Percentiles rank a stretch among this genome's conserved stretches.
Evolutionary conservation across 2,113 vertebrate genomes (phyloP).

Genomic region (Felis chaus): DNA sequence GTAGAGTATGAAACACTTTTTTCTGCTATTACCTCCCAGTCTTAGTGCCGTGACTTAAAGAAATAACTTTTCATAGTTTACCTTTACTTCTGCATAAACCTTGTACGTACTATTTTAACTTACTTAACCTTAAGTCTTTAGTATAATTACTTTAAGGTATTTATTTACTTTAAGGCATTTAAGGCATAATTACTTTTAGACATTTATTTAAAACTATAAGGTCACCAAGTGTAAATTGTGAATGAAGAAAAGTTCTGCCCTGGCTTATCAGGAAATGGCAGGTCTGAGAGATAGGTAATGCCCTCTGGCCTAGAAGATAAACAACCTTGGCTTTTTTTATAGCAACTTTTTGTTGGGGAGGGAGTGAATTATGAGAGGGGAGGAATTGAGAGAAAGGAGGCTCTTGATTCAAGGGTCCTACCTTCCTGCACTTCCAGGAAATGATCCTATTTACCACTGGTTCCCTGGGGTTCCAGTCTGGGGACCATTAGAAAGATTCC

Average conservation of each 20-base stretch:
- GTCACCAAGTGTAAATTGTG: conserved; percentile 3
- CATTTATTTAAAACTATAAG: conserved; percentile 23
- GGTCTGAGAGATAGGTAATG: conserved; percentile 15
- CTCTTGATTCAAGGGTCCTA: neutral
- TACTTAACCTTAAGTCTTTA: neutral
- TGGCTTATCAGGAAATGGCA: conserved; percentile 45
- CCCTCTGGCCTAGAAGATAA: conserved; percentile 35
- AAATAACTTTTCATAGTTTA: conserved; percentile 33
- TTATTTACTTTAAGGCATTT: too few species aligned
- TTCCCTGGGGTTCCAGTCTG: neutral
- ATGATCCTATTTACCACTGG: neutral
- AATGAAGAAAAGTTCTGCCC: neutral
- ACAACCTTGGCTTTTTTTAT: neutral
- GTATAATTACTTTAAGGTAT: neutral
- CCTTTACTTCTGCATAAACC: neutral
- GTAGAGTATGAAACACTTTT: conserved; percentile 21
- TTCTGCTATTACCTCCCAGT: neutral
- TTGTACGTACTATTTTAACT: neutral
- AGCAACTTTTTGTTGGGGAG: neutral
- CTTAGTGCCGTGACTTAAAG: neutral
- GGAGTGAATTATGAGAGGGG: neutral
- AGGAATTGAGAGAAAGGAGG: conserved; percentile 38
- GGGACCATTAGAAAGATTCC: neutral
- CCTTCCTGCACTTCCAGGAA: neutral
- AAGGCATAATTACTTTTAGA: neutral